Conservation (phyloP, 2,888 invertebrate genomes). For the Neoaliturus tenellus region DNA sequence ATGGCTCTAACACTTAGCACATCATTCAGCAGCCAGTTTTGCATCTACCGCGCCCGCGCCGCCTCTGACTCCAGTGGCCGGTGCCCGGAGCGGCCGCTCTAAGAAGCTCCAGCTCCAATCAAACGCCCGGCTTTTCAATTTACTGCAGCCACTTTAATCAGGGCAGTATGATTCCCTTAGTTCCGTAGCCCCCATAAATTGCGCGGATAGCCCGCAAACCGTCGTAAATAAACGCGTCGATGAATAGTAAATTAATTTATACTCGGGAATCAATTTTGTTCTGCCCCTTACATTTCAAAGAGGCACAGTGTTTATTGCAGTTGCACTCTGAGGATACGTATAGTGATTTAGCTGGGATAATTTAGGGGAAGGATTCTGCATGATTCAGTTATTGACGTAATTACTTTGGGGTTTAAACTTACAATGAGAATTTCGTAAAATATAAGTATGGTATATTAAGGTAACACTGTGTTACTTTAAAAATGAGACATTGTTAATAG, state of each 20-base stretch:
- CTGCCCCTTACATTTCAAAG: not conserved
- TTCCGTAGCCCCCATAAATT: not conserved
- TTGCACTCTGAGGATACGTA: no score
- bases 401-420: no score
- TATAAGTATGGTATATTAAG: no score
- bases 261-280: not conserved
- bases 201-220: conserved; percentile 8
- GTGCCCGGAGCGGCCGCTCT: not conserved
- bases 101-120: not conserved
- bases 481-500: no score
- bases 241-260: conserved; percentile 35
- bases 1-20: no score
- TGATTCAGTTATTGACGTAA: no score
- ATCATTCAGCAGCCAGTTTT: no score
- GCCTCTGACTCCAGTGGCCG: not conserved
- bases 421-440: no score
- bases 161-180: conserved; percentile 7
- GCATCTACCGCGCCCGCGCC: no score
- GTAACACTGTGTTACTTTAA: no score
- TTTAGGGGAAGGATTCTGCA: no score
- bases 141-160: conserved; percentile 8
- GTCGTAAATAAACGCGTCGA: conserved; percentile 22
- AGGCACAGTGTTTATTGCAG: not conserved
- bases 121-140: conserved; percentile 5
- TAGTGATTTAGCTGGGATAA: no score